Evolutionary conservation across 2,888 invertebrate species (phyloP).

Genomic region (Trichacis sp.): DNA sequence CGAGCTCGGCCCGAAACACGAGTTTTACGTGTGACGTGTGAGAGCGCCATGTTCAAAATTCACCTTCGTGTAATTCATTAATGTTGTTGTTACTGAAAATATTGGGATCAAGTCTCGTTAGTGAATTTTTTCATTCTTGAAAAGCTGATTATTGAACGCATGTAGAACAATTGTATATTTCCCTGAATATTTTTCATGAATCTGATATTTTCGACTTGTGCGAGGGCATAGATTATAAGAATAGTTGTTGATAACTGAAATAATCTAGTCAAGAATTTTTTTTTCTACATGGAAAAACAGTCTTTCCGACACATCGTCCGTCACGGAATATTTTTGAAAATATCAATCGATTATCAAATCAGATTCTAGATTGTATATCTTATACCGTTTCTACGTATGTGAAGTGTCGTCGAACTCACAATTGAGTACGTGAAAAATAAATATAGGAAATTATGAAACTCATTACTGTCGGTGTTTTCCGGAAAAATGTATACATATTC

Average conservation of each 20-base stretch:
- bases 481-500: constrained; percentile 29
- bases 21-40: constrained; percentile 84
- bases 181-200: constrained; percentile 63
- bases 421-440: constrained; percentile 37
- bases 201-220: constrained; percentile 57
- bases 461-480: constrained; percentile 29
- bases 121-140: constrained; percentile 47
- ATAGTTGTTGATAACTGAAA: constrained; percentile 51
- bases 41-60: constrained; percentile 44
- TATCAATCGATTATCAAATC: constrained; percentile 41
- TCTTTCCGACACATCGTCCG: constrained; percentile 32
- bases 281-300: constrained; percentile 19
- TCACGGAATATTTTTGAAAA: constrained; percentile 39
- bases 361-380: constrained; percentile 43
- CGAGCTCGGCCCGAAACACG: constrained; percentile 87
- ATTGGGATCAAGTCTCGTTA: constrained; percentile 67
- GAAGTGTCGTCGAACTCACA: constrained; percentile 27
- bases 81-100: constrained; percentile 61
- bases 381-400: constrained; percentile 41
- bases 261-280: constrained; percentile 65
- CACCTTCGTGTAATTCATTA: constrained; percentile 58
- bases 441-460: constrained; percentile 32
- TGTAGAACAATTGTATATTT: constrained; percentile 54
- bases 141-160: constrained; percentile 48
- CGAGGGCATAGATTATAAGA: constrained; percentile 55